Evolutionary conservation across 2,113 vertebrate genomes (phyloP).

Genomic region (Archilochus colubris): DNA sequence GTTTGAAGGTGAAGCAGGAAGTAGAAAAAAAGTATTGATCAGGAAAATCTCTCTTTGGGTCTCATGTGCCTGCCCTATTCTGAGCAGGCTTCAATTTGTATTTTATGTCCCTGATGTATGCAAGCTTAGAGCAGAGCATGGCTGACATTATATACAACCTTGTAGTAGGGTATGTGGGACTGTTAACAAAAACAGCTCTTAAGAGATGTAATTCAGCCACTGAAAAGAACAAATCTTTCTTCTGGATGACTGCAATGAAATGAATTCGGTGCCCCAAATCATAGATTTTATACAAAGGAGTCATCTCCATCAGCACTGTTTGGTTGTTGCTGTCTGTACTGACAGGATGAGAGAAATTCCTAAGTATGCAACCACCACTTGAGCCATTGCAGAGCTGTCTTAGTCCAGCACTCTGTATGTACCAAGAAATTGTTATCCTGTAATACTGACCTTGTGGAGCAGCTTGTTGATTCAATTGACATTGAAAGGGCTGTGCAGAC

Average conservation of each 20-base stretch:
- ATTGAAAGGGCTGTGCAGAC: too few relatives aligned
- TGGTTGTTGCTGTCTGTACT: constrained; percentile 29
- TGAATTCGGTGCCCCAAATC: background rate
- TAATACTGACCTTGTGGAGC: background rate
- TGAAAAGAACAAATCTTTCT: constrained; percentile 54
- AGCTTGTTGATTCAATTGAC: background rate
- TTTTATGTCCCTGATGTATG: constrained; percentile 49
- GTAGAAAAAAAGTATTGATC: constrained; percentile 57
- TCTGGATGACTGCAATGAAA: constrained; percentile 47
- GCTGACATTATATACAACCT: constrained; percentile 29
- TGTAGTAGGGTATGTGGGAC: background rate
- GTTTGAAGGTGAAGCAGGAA: constrained; percentile 64
- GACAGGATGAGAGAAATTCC: background rate
- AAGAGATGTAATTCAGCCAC: background rate
- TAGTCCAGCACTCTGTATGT: constrained; percentile 42
- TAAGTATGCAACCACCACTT: constrained; percentile 7
- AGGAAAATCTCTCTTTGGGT: constrained; percentile 65
- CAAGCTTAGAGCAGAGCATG: background rate
- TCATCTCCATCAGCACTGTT: constrained; percentile 8
- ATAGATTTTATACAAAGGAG: constrained; percentile 50
- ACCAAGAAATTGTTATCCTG: constrained; percentile 21
- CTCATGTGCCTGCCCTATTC: constrained; percentile 46
- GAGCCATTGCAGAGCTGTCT: constrained; percentile 39
- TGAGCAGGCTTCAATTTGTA: constrained; percentile 65
- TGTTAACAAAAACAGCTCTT: constrained; percentile 22